Conservation (phyloP, 2,797 vertebrate genomes). For the Sylvia borin region DNA sequence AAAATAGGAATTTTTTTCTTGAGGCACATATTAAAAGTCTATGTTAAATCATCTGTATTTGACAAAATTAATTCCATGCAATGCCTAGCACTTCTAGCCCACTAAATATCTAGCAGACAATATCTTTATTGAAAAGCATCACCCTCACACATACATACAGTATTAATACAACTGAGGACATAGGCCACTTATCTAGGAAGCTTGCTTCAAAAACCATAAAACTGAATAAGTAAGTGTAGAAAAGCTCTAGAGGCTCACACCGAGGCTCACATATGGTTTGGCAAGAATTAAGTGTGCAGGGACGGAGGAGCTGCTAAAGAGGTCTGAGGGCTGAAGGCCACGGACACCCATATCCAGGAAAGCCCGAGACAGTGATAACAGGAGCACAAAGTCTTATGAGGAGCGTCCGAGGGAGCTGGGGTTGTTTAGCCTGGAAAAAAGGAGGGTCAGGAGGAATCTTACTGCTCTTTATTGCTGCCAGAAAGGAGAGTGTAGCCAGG, state of each 20-base stretch:
- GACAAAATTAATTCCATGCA: neutral
- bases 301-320: rapidly evolving
- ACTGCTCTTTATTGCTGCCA: rapidly evolving
- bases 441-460: neutral
- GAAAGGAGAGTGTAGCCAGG: neutral
- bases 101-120: neutral
- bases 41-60: neutral
- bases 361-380: neutral
- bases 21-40: neutral
- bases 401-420: neutral
- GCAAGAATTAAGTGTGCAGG: rapidly evolving
- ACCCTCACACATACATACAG: neutral
- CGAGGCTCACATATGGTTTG: rapidly evolving
- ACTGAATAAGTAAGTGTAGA: rapidly evolving
- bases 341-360: rapidly evolving
- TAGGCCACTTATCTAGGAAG: neutral
- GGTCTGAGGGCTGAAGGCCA: neutral
- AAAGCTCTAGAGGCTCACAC: rapidly evolving
- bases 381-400: no score
- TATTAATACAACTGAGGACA: neutral
- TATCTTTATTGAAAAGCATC: neutral
- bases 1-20: neutral
- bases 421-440: neutral
- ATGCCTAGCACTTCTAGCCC: neutral
- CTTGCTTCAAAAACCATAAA: neutral